Evolutionary conservation across 92 coral and sea anemone species (phyloP).

Genomic region (Parazoanthus atlanticus): DNA sequence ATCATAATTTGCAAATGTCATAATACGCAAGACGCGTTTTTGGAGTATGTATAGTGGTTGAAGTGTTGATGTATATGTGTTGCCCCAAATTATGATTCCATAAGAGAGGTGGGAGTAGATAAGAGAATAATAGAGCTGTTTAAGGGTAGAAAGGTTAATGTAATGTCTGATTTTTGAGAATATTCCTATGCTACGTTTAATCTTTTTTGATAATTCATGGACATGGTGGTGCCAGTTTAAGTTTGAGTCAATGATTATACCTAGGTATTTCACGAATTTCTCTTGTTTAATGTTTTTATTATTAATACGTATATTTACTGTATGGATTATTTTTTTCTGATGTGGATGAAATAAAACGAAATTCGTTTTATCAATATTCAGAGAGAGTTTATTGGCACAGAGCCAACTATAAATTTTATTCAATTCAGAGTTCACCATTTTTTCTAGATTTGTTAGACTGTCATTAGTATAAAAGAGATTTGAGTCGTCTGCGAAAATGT

Average conservation of each 20-base stretch:
- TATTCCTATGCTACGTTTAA: slow-evolving; percentile 35
- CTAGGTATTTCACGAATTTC: slow-evolving; percentile 36
- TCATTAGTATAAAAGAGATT: slow-evolving; percentile 50
- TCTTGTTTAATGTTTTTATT: slow-evolving; percentile 34
- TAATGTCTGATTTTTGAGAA: slow-evolving; percentile 25
- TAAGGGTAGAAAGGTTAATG: slow-evolving; percentile 18
- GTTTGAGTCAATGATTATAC: slow-evolving; percentile 38
- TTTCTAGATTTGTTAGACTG: slow-evolving; percentile 28
- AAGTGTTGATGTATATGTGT: slow-evolving; percentile 30
- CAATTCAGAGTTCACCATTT: slow-evolving; percentile 40
- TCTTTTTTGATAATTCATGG: slow-evolving; percentile 24
- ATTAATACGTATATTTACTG: slow-evolving; percentile 30
- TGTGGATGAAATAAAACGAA: slow-evolving; percentile 30
- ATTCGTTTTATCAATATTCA: slow-evolving; percentile 37
- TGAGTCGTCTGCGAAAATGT: slow-evolving; percentile 68
- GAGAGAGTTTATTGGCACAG: slow-evolving; percentile 26
- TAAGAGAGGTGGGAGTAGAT: slow-evolving; percentile 30
- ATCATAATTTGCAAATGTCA: slow-evolving; percentile 31
- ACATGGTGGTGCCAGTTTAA: slow-evolving; percentile 43
- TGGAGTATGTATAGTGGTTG: slow-evolving; percentile 31
- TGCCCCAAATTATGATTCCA: slow-evolving; percentile 31
- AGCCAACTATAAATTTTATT: slow-evolving; percentile 22
- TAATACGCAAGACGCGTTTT: slow-evolving; percentile 28
- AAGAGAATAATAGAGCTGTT: slow-evolving; percentile 36
- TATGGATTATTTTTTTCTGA: slow-evolving; percentile 32